Conservation (phyloP, 2,113 vertebrate genomes). For the Trochalopteron elliotii region DNA sequence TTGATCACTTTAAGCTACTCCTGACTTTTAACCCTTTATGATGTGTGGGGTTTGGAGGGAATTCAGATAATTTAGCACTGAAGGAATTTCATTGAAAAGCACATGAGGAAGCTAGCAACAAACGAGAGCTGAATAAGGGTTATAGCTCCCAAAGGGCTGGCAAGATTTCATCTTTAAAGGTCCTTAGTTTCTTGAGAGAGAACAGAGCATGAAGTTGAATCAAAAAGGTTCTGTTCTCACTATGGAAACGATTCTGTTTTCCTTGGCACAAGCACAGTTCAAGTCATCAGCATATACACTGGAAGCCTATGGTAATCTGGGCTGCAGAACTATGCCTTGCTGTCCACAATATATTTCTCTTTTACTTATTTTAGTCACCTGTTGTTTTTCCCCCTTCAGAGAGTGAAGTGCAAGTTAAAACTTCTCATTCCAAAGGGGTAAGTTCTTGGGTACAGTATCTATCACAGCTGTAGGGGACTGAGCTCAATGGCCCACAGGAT, state of each 20-base stretch:
- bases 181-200: not conserved
- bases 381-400: not conserved
- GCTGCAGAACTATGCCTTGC: not conserved
- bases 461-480: not conserved
- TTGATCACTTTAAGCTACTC: not conserved
- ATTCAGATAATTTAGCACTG: not conserved
- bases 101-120: not conserved
- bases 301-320: not conserved
- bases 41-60: not conserved
- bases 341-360: not conserved
- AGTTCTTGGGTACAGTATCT: not conserved
- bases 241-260: not conserved
- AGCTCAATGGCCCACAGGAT: accelerated
- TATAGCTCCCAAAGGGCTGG: not conserved
- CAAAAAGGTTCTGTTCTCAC: conserved; percentile 10
- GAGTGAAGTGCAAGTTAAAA: not conserved
- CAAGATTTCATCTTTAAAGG: conserved; percentile 18
- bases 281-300: not conserved
- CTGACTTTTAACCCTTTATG: conserved; percentile 25
- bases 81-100: not conserved
- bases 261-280: not conserved
- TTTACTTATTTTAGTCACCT: not conserved
- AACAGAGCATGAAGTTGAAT: not conserved
- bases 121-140: not conserved
- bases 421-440: not conserved